Base-by-base conservation (phyloP, 2,888 invertebrate species). In the Agrochola lota region DNA sequence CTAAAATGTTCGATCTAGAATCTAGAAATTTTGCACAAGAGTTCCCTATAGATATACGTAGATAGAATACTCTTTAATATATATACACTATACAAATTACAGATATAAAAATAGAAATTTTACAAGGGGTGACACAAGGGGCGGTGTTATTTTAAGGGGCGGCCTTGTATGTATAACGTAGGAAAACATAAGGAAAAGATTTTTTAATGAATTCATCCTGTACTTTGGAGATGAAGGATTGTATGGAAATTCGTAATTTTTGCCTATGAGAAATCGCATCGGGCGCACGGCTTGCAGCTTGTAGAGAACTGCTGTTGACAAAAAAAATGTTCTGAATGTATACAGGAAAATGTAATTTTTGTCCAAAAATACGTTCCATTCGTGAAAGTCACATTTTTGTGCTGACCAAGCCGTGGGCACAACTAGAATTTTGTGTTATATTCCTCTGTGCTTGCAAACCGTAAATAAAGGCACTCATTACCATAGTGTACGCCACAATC, bases 401-500 rank as follows among this genome's bases (percentile, higher is more conserved):
- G 30, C 30, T 17, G 15, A 35, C 23, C 6, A 35, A 43, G 43
- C 23, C 26, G 23, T 23, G 3, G 7, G 4, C 17, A 30, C 15
- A 11, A 8, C 35, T 20, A 35, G 0, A 26, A 60, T 67, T 26
- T 60, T 15, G 20, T 73, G 17, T 67, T 67, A 35, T 66, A 80
- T 74, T 62, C 26, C 23, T 55, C 20, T 35, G 11, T 5, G 17
- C 59, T 73, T 40, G 43, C 30, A 23, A 49, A 20, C 11, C 30
- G 68, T 74, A 68, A 71, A 68, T 62, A 79, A 62, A 64, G 20
- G 46, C 30, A 12, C 79, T 55, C 30, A 79, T 82, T 79, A 74
- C 43, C 83, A 68, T 68, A 71, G 40, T 64, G 40, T 40, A n/a
- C n/a, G n/a, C 17, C 35, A 46, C 57, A 46, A 49, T 71, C 30